Base-by-base conservation (phyloP, 2,113 vertebrate genomes). In the Cinclus mexicanus region DNA sequence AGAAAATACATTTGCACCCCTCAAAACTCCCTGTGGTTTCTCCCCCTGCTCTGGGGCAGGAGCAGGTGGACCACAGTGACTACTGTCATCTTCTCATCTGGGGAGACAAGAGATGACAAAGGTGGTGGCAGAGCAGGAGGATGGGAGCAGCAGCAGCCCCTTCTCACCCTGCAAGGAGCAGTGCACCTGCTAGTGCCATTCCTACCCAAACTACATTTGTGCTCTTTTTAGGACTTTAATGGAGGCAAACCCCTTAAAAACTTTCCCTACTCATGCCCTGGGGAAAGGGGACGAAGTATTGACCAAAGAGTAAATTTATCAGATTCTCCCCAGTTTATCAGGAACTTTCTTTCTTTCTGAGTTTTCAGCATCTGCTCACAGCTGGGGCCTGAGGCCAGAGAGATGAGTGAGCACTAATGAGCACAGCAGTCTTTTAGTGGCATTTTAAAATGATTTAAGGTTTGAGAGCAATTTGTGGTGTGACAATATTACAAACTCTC, bases 21-120 rank as follows among this genome's bases (percentile, higher is more conserved):
- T 74, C 46, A 8, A 20, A 57, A 21, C 11, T 60, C 67, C 52
- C 67, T 24, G 4, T 0, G 0, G 50, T 22, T 44, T 64, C 57
- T 72, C 57, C 79, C 35, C 6, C 2, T 7, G 52, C 59, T 11
- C 29, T 8, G 56, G 35, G 41, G 80, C 60, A 64, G 64, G 12
- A 75, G 74, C 56, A 59, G 55, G 22, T 17, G n/a, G 39, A 61
- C 18, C 41, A 25, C 1, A 2, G 29, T 25, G 55, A 21, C 16
- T 11, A 5, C 35, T 16, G 52, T 42, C 67, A 41, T 28, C 29
- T 22, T 57, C 31, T 22, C 33, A 4, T 6, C 31, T 8, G 1
- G 8, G 67, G 26, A 67, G 3, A 22, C 44, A 12, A 21, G 44
- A 76, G 71, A 4, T 47, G 47, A 37, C 47, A 41, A 25, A 57